Percentiles rank a stretch among this genome's conserved stretches.
Evolutionary conservation across 2,113 vertebrate species (phyloP).

Genomic region (Porphyrio hochstetteri): DNA sequence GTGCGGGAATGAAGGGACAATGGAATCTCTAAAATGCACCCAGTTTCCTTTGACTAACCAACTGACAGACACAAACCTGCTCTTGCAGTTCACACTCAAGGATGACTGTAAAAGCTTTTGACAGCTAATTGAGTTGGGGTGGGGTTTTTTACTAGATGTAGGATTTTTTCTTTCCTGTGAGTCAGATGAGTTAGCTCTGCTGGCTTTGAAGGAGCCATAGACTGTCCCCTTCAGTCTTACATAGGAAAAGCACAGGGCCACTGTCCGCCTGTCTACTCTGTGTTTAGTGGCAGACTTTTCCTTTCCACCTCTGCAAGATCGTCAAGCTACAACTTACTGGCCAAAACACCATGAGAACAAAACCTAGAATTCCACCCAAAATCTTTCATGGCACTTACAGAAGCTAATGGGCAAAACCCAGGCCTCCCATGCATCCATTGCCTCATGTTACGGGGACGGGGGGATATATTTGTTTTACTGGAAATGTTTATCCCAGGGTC

Average conservation of each 20-base stretch:
- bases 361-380: not conserved
- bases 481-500: not conserved
- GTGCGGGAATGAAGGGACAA: not conserved
- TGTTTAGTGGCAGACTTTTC: not conserved
- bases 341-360: not conserved
- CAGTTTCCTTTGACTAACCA: not conserved
- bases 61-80: not conserved
- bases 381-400: not conserved
- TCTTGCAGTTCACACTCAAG: not conserved
- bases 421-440: not conserved
- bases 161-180: not conserved
- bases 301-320: not conserved
- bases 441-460: rapidly evolving
- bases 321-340: not conserved
- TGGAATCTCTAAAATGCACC: constrained; percentile 9
- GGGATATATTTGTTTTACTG: not conserved
- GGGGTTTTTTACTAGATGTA: not conserved
- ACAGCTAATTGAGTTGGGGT: not conserved
- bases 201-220: not conserved
- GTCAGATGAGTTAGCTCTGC: not conserved
- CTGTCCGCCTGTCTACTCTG: not conserved
- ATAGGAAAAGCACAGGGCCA: not conserved
- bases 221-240: constrained; percentile 23
- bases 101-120: constrained; percentile 18
- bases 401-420: not conserved